Evolutionary conservation across 1,140 invertebrate species (phyloP), one percentile per base, ranked within the genome.

Genomic region (Palaemon carinicauda): DNA sequence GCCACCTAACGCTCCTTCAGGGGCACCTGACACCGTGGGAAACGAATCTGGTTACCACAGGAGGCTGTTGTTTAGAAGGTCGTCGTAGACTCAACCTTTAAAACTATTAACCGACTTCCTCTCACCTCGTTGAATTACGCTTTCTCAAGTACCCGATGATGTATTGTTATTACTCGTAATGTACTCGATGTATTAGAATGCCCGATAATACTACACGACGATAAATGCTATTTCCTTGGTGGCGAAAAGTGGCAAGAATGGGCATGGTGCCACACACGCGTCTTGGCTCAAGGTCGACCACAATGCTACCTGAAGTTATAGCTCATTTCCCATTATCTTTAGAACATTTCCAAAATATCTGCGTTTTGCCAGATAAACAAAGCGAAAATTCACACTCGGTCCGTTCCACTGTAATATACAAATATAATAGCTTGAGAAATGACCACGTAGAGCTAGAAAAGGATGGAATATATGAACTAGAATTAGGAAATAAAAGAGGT

Each of bases 221-320:
- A 54, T 19, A 12, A 74, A 83, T 50, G 24, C 33, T 3, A 7
- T 31, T 21, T 14, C 50, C 15, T 17, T n/a, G 21, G 31, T 50
- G 73, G 53, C 12, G n/a, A 27, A 53, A 17, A 9, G 15, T 53
- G 29, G 71, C 33, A 29, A 29, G 27, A 27, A 21, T 24, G 19
- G 73, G 81, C 81, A 71, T 56, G 82, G 82, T 75, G 73, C 52
- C 71, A 21, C 52, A 74, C 54, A 73, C 81, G 65, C 71, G 69
- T 52, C 82, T 19, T 27, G 12, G 51, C 53, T 71, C 82, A 83
- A 83, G 82, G 82, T 56, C 82, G 53, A 56, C 82, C 71, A 83
- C 82, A 53, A 75, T 54, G 53, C 52, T 54, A 12, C 27, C 52
- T 33, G 31, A 21, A 52, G n/a, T 41, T 17, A 52, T 27, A 52